phyloP scores from a whole-genome alignment of 2,113 vertebrate species.

The Ceuthmochares aereus region DNA sequence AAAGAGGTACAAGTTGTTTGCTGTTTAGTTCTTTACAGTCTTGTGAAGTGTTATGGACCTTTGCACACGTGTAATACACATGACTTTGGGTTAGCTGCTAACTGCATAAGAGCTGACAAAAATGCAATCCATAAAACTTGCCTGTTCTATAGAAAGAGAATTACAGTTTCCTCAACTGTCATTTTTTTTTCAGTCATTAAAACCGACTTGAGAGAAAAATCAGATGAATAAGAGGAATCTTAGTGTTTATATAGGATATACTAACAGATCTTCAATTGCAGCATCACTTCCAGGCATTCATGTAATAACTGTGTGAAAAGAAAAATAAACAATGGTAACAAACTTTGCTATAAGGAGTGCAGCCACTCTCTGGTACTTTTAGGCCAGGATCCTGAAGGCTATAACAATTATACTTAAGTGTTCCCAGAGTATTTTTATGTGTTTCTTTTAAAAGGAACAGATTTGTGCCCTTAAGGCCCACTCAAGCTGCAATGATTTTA shows the following conservation, averaged over 20 bases:
- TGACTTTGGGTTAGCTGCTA: not conserved
- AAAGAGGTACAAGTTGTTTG: not conserved
- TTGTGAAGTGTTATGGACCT: not conserved
- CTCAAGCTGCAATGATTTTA: constrained; percentile 40
- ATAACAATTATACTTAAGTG: constrained; percentile 55
- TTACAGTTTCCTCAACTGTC: not conserved
- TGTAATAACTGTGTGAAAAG: not conserved
- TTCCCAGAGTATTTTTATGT: constrained; percentile 20
- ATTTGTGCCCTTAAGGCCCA: constrained; percentile 52
- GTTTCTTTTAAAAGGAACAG: constrained; percentile 31
- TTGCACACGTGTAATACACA: not conserved
- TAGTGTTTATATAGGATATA: not conserved
- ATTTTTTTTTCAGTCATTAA: not conserved
- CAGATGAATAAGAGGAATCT: not conserved
- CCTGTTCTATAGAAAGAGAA: not conserved
- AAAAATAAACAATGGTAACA: constrained; percentile 24
- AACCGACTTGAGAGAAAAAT: not conserved
- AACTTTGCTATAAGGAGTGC: not conserved
- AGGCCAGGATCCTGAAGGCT: constrained; percentile 22
- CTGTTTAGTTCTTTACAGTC: not conserved
- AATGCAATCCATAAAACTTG: not conserved
- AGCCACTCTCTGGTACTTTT: not conserved
- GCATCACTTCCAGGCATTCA: not conserved
- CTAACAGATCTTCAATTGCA: not conserved
- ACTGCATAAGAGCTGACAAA: not conserved